phyloP scores from a whole-genome alignment of 2,888 invertebrate genomes.

The Stomorhina lunata region DNA sequence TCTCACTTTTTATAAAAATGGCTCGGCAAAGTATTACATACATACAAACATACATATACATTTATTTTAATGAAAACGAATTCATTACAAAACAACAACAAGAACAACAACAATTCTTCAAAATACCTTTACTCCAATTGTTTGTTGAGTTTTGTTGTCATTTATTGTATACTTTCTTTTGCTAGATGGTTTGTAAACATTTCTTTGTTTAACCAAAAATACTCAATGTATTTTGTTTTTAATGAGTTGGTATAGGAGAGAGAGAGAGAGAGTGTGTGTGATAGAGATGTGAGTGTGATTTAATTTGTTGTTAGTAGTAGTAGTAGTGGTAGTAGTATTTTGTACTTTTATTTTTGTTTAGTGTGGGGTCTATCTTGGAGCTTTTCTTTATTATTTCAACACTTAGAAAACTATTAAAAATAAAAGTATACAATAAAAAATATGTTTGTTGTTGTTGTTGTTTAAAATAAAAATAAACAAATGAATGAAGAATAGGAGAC shows the following conservation, averaged over 20 bases:
- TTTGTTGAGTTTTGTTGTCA: conserved; percentile 31
- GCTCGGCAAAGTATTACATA: too few relatives aligned
- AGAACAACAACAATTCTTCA: background rate
- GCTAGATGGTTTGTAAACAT: conserved; percentile 51
- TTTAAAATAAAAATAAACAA: conserved; percentile 25
- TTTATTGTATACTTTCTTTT: conserved; percentile 59
- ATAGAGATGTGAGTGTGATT: too few relatives aligned
- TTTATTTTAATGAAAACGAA: conserved; percentile 5
- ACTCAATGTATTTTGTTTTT: background rate
- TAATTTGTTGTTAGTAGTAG: background rate
- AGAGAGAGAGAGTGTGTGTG: too few relatives aligned
- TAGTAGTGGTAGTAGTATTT: background rate
- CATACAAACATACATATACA: too few relatives aligned
- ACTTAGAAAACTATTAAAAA: conserved; percentile 30
- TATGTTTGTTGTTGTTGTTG: too few relatives aligned
- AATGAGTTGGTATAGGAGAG: too few relatives aligned
- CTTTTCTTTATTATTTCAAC: conserved; percentile 39
- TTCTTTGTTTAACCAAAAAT: conserved; percentile 3
- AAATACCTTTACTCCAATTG: conserved; percentile 2
- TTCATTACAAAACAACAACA: conserved; percentile 8
- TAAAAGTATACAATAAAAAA: background rate
- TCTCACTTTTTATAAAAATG: background rate
- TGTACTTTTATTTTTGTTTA: background rate
- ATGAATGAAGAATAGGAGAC: conserved; percentile 4
- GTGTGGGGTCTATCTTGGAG: conserved; percentile 24